A percentile compares a stretch with the other conserved stretches of the same genome.
These are phyloP conservation scores for Drosophila siamana DNA, from an alignment of 2,888 invertebrate species.

Conservation along the genomic window DNA sequence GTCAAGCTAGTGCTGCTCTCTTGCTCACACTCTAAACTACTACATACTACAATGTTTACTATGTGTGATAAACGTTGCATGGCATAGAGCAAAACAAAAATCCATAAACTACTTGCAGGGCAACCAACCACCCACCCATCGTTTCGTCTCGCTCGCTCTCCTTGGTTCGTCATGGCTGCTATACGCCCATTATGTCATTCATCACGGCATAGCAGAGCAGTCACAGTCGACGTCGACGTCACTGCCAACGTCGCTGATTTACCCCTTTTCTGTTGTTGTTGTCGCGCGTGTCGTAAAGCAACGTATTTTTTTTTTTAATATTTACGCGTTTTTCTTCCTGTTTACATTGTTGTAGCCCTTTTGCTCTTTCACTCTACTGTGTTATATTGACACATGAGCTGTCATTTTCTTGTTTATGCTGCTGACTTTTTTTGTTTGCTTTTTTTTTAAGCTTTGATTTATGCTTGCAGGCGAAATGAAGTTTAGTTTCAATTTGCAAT, in stretches of 20 bases:
- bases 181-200: constrained; percentile 75
- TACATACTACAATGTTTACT: constrained; percentile 77
- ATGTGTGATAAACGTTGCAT: constrained; percentile 65
- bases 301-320: constrained; percentile 47
- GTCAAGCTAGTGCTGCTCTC: constrained; percentile 45
- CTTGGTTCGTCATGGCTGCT: constrained; percentile 39
- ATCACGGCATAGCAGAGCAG: constrained; percentile 53
- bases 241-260: constrained; percentile 29
- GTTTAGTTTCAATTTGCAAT: constrained; percentile 69
- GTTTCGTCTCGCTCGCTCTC: constrained; percentile 3
- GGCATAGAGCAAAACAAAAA: constrained; percentile 51
- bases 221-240: constrained; percentile 17
- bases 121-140: constrained; percentile 7
- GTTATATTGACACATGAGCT: constrained; percentile 39
- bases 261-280: constrained; percentile 32
- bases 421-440: constrained; percentile 24
- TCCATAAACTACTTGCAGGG: constrained; percentile 74
- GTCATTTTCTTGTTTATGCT: constrained; percentile 51
- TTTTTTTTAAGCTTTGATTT: constrained; percentile 52
- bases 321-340: constrained; percentile 66
- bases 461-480: constrained; percentile 34
- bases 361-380: not conserved
- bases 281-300: constrained; percentile 50
- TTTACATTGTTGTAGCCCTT: constrained; percentile 47
- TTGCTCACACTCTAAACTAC: constrained; percentile 58